These are phyloP conservation scores for Columba guinea DNA, from an alignment of 2,797 vertebrate genomes.

Conservation along the genomic window DNA sequence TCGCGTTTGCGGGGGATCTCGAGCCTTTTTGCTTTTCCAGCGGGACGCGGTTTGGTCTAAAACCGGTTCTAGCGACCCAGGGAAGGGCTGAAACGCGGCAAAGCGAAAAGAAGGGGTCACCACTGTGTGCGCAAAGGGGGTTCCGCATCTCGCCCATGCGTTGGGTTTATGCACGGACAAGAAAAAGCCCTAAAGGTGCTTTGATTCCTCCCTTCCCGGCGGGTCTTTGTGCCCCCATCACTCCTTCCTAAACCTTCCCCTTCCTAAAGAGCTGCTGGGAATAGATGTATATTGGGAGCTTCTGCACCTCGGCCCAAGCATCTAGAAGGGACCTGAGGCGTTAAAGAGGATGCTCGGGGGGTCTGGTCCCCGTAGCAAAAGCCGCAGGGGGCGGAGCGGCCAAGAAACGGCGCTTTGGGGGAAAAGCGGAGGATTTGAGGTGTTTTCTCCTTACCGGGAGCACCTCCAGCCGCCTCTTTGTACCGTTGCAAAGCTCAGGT, in stretches of 20 bases:
- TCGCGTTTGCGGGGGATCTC: neutral
- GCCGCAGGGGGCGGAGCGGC: too few relatives aligned
- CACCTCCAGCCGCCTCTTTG: too few relatives aligned
- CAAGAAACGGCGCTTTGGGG: too few relatives aligned
- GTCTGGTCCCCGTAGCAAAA: too few relatives aligned
- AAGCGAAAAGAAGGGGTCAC: neutral
- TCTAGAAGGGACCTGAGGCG: too few relatives aligned
- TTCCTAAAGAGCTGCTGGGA: neutral
- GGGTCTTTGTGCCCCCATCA: neutral
- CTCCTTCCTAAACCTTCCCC: neutral
- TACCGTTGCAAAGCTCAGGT: too few relatives aligned
- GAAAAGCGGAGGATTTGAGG: too few relatives aligned
- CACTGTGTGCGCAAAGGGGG: neutral
- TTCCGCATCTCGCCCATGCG: accelerated
- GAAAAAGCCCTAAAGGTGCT: neutral
- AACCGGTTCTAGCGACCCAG: neutral
- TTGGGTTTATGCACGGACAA: accelerated
- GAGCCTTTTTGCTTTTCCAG: too few relatives aligned
- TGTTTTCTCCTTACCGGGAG: too few relatives aligned
- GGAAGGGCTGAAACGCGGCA: neutral
- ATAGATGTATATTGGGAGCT: accelerated
- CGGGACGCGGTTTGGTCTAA: neutral
- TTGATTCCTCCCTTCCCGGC: neutral
- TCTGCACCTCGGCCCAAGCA: neutral
- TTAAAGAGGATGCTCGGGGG: neutral